phyloP scores from a whole-genome alignment of 2,797 vertebrate genomes.

The Semotilus atromaculatus region DNA sequence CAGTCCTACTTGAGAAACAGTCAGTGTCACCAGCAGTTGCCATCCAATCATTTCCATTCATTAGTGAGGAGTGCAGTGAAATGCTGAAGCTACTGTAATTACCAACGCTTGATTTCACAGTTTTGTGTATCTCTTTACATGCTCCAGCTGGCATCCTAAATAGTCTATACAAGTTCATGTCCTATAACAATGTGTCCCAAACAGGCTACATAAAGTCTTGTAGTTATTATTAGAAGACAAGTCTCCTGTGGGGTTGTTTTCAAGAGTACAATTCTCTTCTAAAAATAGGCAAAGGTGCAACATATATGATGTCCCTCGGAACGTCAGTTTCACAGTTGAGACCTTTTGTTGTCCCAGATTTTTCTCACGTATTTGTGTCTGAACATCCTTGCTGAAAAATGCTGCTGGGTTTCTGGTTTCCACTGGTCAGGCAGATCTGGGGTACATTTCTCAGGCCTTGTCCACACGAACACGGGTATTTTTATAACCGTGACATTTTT shows the following conservation, averaged over 20 bases:
- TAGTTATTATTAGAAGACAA: background rate
- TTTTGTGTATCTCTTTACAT: slow-evolving; percentile 37
- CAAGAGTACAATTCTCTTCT: background rate
- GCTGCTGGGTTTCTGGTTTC: background rate
- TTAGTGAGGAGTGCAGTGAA: slow-evolving; percentile 50
- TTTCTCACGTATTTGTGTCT: background rate
- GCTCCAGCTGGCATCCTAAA: slow-evolving; percentile 37
- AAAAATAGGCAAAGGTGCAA: background rate
- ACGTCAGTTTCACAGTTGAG: background rate
- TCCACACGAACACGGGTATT: too few relatives aligned
- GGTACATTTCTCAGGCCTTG: background rate
- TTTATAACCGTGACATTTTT: too few relatives aligned
- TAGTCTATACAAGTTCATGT: background rate
- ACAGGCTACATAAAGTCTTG: background rate
- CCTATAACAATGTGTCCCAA: background rate
- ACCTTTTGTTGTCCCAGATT: slow-evolving; percentile 19
- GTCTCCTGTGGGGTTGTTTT: background rate
- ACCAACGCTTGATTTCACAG: slow-evolving; percentile 35
- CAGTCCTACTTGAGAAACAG: slow-evolving; percentile 44
- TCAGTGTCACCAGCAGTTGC: slow-evolving; percentile 36
- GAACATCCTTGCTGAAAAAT: background rate
- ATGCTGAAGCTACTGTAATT: slow-evolving; percentile 51
- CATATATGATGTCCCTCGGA: background rate
- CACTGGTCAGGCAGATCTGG: background rate
- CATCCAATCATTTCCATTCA: slow-evolving; percentile 52